These are phyloP conservation scores for Typhlichthys subterraneus DNA, from an alignment of 2,797 vertebrate genomes.

Conservation along the genomic window DNA sequence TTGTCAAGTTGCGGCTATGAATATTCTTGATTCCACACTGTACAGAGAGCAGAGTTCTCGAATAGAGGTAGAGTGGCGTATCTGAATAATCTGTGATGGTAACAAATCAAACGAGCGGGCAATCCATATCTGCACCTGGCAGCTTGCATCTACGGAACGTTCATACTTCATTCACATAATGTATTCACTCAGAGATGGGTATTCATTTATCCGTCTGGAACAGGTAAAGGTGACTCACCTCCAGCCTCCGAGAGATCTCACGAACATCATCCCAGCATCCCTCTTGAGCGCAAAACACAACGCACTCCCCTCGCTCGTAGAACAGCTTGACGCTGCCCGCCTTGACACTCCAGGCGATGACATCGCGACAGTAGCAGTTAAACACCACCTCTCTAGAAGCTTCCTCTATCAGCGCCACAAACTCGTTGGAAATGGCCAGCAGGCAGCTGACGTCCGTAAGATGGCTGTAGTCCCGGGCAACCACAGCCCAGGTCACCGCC, in stretches of 20 bases:
- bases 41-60: too few species aligned
- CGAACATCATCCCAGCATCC: constrained; percentile 79
- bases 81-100: too few species aligned
- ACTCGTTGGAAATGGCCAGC: constrained; percentile 84
- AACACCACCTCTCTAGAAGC: constrained; percentile 86
- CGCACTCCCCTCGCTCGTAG: constrained; percentile 85
- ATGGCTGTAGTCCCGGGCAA: constrained; percentile 81
- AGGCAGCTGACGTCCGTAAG: constrained; percentile 84
- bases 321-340: constrained; percentile 82
- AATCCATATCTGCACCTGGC: too few species aligned
- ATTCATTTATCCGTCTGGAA: not conserved
- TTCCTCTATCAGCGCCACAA: constrained; percentile 84
- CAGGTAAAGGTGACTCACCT: constrained; percentile 64
- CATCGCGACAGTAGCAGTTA: constrained; percentile 86
- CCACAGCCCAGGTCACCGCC: constrained; percentile 84
- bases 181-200: not conserved
- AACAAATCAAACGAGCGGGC: too few species aligned
- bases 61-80: too few species aligned
- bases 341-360: constrained; percentile 86
- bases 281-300: constrained; percentile 79
- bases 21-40: too few species aligned
- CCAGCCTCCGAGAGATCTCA: constrained; percentile 82
- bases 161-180: too few species aligned
- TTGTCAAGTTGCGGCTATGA: too few species aligned
- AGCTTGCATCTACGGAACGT: too few species aligned